Base-by-base conservation (phyloP, 1,140 invertebrate species). In the Macrobrachium nipponense region DNA sequence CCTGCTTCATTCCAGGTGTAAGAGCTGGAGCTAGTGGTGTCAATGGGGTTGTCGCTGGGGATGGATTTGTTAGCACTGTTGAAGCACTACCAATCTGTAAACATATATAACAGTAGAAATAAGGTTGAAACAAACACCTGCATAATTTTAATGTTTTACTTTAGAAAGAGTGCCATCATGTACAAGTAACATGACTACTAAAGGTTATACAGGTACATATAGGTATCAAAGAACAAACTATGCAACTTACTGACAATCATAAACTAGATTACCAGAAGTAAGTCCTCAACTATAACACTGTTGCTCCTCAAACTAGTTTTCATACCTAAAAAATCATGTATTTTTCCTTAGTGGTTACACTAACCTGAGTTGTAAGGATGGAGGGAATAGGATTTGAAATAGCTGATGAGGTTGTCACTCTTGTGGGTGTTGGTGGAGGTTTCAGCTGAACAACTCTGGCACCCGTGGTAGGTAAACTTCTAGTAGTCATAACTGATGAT, bases 1-100 rank as follows among this genome's bases (percentile, higher is more conserved):
- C 77, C 20, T 80, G 84, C 77, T 86, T 86, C 84, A 86, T 80
- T 17, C 84, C 84, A 15, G 84, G 84, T n/a, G 84, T 70, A n/a
- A 86, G 84, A 43, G 84, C 84, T 51, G 84, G 84, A n/a, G 84
- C 84, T 36, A 86, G 51, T 7, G 84, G 84, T 43, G 84, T 43
- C 51, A 86, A 60, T 17, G 83, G 77, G 4, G 83, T 72, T 27
- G 82, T 17, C 7, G 76, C 20, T 5, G 83, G 60, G 70, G 76
- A 18, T 27, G 82, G 73, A n/a, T 27, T 12, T 36, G 80, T 23
- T 23, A 61, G 51, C 23, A 86, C 77, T 15, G 84, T 44, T 73
- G 68, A 14, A 12, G 70, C 77, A 36, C 58, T 79, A 36, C 84
- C 70, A 72, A 86, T 36, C 84, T 85, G 82, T 23, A 27, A 68